Conservation (phyloP, 2,113 vertebrate genomes). For the Caranx ignobilis region DNA sequence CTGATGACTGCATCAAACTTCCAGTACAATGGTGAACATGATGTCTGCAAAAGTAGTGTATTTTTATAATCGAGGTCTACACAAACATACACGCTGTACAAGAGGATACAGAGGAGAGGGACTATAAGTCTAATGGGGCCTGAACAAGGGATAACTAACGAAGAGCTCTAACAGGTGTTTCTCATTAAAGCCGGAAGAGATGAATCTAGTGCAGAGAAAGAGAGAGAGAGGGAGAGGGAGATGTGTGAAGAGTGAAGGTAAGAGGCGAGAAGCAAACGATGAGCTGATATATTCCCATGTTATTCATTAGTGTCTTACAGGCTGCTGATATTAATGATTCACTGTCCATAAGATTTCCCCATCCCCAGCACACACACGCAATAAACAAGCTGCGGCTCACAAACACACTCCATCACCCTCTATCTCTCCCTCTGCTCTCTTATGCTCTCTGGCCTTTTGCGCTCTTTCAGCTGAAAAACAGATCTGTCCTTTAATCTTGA, state of each 20-base stretch:
- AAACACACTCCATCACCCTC: slow-evolving; percentile 24
- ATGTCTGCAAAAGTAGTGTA: slow-evolving; percentile 1
- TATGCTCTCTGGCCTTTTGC: slow-evolving; percentile 5
- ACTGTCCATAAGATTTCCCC: slow-evolving; percentile 50
- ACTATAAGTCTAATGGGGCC: slow-evolving; percentile 59
- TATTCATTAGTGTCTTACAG: slow-evolving; percentile 78
- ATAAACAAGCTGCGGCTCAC: slow-evolving; percentile 24
- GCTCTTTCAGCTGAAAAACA: slow-evolving; percentile 28
- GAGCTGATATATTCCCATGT: slow-evolving; percentile 72
- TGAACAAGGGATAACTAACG: slow-evolving; percentile 63
- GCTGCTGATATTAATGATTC: slow-evolving; percentile 75
- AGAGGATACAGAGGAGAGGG: slow-evolving; percentile 27
- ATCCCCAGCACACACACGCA: slow-evolving; percentile 3
- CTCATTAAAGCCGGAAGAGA: slow-evolving; percentile 73
- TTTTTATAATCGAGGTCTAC: slow-evolving; percentile 17
- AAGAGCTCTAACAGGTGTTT: slow-evolving; percentile 78
- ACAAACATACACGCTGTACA: slow-evolving; percentile 2
- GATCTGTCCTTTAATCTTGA: slow-evolving; percentile 17
- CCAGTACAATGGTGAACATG: too few species aligned
- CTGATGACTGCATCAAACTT: not conserved
- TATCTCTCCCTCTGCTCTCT: slow-evolving; percentile 1
- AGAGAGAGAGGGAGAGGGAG: slow-evolving; percentile 8
- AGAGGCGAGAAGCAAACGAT: slow-evolving; percentile 50
- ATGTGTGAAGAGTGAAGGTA: slow-evolving; percentile 21
- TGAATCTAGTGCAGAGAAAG: slow-evolving; percentile 33